Percentiles rank a stretch among this genome's conserved stretches.
Evolutionary conservation across 2,797 vertebrate genomes (phyloP).

Genomic region (Cetoscarus ocellatus): DNA sequence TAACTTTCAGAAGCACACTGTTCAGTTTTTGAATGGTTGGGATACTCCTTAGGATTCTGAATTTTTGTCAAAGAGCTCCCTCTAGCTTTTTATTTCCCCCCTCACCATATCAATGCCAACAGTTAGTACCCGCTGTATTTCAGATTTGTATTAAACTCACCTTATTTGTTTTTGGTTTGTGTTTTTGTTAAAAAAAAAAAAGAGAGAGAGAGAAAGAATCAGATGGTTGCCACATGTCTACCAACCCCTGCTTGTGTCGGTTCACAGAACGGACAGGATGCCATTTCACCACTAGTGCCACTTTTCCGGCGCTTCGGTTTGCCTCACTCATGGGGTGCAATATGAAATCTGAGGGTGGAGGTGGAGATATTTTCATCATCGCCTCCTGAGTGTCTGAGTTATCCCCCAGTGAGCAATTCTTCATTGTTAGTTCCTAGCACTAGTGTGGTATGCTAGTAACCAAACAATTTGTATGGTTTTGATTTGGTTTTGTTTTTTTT

Average conservation of each 20-base stretch:
- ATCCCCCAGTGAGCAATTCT: constrained; percentile 66
- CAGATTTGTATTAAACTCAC: constrained; percentile 75
- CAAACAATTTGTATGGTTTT: constrained; percentile 83
- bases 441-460: constrained; percentile 81
- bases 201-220: constrained; percentile 30
- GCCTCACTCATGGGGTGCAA: constrained; percentile 72
- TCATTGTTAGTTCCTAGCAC: constrained; percentile 80
- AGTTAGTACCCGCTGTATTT: constrained; percentile 69
- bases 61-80: constrained; percentile 65
- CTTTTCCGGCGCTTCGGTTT: constrained; percentile 67
- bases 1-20: constrained; percentile 77
- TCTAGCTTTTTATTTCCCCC: constrained; percentile 32
- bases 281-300: constrained; percentile 79
- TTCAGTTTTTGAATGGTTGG: constrained; percentile 68
- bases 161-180: constrained; percentile 68
- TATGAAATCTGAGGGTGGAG: constrained; percentile 54
- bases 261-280: constrained; percentile 62
- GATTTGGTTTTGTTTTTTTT: constrained; percentile 67
- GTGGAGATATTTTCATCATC: constrained; percentile 48
- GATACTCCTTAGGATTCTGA: constrained; percentile 54
- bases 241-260: constrained; percentile 53
- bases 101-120: constrained; percentile 76
- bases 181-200: constrained; percentile 53
- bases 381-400: constrained; percentile 63
- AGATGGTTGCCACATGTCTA: constrained; percentile 66